Conservation (phyloP, 2,797 vertebrate species). For the Pangasius macronema region DNA sequence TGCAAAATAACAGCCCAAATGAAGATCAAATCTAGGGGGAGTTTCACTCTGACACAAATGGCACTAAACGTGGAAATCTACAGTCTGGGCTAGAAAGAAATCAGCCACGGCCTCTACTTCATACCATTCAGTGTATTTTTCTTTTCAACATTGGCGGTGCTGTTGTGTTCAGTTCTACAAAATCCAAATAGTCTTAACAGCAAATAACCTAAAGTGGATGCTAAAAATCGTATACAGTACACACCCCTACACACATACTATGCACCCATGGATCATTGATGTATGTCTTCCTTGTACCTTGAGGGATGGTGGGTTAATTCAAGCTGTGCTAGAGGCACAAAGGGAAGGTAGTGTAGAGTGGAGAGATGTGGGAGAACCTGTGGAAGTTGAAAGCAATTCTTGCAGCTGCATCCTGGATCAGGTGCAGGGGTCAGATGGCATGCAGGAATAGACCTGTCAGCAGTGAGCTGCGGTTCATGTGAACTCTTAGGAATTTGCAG, state of each 20-base stretch:
- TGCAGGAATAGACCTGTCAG: neutral
- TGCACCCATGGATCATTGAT: too few relatives aligned
- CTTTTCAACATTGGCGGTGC: neutral
- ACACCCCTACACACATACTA: too few relatives aligned
- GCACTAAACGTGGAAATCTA: neutral
- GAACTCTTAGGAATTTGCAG: neutral
- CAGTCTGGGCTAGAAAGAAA: neutral
- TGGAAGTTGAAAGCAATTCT: neutral
- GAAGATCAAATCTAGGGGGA: neutral
- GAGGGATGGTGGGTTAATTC: neutral
- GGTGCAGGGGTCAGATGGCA: neutral
- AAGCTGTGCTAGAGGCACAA: conserved; percentile 10
- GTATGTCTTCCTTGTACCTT: neutral
- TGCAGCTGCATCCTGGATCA: neutral
- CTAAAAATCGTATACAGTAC: too few relatives aligned
- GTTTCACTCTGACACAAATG: neutral
- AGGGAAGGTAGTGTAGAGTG: neutral
- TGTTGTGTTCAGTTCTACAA: neutral
- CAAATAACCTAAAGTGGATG: too few relatives aligned
- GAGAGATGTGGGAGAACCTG: neutral
- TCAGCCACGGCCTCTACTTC: neutral
- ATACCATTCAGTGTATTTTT: neutral
- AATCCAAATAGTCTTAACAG: neutral
- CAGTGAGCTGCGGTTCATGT: neutral
- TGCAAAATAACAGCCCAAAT: neutral